Base-by-base conservation (phyloP, 2,113 vertebrate genomes). In the Cynoglossus semilaevis region DNA sequence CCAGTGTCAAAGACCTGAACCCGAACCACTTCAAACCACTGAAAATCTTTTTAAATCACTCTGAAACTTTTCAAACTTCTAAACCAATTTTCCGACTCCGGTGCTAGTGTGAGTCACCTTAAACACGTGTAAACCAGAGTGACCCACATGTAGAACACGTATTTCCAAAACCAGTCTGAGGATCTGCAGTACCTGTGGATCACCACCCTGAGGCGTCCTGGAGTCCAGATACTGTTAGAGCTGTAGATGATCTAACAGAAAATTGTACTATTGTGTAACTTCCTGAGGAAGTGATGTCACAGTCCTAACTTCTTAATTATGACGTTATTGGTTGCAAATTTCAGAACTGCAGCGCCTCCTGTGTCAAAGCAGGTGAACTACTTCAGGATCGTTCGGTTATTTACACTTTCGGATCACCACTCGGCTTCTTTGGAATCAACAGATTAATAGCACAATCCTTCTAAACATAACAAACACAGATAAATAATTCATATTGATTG, bases 401-500 rank as follows among this genome's bases (percentile, higher is more conserved):
- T 41, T 12, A 41, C 38, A 41, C 11, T 41, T 13, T 41, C 38
- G 10, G 11, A 41, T 41, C 38, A 41, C 10, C 38, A 12, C 38
- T 41, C 38, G 14, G 10, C 12, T 12, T 41, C 38, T 41, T 41
- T 41, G 38, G 38, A 41, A 41, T 41, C 4, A 41, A 41, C 38
- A 14, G 38, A 11, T 41, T 13, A 40, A 14, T 29, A 29, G 22
- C 22, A 29, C 22, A 29, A 29, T 29, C 22, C 22, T 29, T 41
- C 14, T 9, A 11, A 41, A 41, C 38, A 41, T 41, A 41, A 29
- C 22, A 29, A 41, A 41, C 38, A 41, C 38, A 52, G 11, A 11
- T 67, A 50, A 37, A 15, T 13, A 52, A 53, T 51, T 44, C 35
- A 29, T 29, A 29, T 29, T 29, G 22, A 29, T 29, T 29, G 22